These are phyloP conservation scores for Ips nitidus DNA, from an alignment of 1,140 invertebrate genomes.

Conservation along the genomic window DNA sequence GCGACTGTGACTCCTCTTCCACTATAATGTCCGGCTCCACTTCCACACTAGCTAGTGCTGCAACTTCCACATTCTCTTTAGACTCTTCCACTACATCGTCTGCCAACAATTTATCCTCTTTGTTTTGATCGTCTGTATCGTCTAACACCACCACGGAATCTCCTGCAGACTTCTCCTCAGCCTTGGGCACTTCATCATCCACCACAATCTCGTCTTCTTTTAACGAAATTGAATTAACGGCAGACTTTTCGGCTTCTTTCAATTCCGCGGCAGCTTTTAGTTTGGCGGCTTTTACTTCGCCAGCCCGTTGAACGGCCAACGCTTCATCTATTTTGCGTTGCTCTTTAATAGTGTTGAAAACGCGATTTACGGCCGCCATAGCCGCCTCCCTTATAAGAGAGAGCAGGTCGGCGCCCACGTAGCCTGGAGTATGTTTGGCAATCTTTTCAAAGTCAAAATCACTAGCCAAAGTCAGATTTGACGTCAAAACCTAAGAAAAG, in stretches of 20 bases:
- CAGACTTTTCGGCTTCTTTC: background rate
- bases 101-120: background rate
- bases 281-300: conserved; percentile 20
- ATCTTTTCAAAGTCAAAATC: conserved; percentile 72
- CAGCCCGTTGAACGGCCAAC: conserved; percentile 1
- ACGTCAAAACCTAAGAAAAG: conserved; percentile 55
- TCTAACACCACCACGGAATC: conserved; percentile 43
- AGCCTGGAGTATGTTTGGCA: conserved; percentile 90
- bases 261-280: conserved; percentile 8
- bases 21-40: conserved; percentile 27
- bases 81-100: background rate
- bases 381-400: conserved; percentile 85
- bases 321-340: conserved; percentile 31
- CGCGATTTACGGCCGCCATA: conserved; percentile 64
- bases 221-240: conserved; percentile 9
- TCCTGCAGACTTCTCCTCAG: conserved; percentile 15
- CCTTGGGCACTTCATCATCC: conserved; percentile 35
- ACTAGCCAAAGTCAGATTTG: conserved; percentile 65
- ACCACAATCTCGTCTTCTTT: conserved; percentile 39
- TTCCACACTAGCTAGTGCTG: conserved; percentile 10
- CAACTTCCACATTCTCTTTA: background rate
- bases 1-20: conserved; percentile 25
- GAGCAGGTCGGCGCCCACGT: conserved; percentile 92
- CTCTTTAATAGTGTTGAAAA: conserved; percentile 43
- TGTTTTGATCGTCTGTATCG: conserved; percentile 27